Conservation (phyloP, 2,888 invertebrate species). For the Microplitis deprimator region DNA sequence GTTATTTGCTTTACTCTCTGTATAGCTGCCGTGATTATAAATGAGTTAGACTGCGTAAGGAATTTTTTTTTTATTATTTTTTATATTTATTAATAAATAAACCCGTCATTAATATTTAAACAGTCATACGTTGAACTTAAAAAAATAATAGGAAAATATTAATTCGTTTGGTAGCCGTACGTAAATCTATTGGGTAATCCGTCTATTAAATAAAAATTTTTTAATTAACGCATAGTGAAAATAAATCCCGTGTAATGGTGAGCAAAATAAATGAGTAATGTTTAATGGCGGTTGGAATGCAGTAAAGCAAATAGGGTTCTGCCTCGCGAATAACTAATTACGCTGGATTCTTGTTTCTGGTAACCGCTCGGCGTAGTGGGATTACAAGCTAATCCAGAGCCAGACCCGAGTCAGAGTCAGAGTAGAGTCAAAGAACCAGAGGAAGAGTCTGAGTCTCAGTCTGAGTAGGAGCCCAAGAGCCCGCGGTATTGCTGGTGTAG, state of each 20-base stretch:
- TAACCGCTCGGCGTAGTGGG: constrained; percentile 55
- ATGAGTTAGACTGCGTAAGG: constrained; percentile 55
- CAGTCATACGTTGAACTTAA: no score
- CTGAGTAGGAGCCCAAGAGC: no score
- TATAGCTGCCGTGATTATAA: constrained; percentile 60
- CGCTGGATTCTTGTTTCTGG: constrained; percentile 70
- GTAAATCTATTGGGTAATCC: no score
- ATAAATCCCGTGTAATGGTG: not conserved
- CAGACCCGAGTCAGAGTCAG: not conserved
- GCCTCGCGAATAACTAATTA: constrained; percentile 68
- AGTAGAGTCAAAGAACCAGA: no score
- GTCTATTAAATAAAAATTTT: no score
- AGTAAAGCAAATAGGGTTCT: constrained; percentile 65
- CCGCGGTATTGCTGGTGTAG: constrained; percentile 58
- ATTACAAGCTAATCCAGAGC: constrained; percentile 64
- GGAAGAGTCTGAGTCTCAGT: no score
- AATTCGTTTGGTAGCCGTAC: no score
- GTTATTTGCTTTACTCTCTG: constrained; percentile 25
- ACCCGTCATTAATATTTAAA: no score
- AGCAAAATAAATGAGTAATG: constrained; percentile 1
- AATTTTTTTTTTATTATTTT: no score
- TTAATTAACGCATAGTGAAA: not conserved
- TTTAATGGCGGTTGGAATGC: constrained; percentile 63
- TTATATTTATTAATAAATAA: no score
- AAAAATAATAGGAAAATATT: no score